phyloP scores from a whole-genome alignment of 2,797 vertebrate species.

The Xenentodon cancila region DNA sequence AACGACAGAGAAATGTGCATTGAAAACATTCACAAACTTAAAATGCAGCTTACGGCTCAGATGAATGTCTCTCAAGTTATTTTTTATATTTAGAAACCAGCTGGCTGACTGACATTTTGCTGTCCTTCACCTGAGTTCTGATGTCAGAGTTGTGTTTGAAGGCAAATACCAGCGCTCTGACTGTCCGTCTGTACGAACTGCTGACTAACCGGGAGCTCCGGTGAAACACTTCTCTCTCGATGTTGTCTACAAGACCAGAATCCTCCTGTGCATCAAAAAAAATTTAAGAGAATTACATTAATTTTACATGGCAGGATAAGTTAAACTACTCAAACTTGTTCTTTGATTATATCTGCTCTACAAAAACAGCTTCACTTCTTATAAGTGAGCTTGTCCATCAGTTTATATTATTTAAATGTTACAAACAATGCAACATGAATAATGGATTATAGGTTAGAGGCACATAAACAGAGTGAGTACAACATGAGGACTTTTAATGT shows the following conservation, averaged over 20 bases:
- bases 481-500: background rate
- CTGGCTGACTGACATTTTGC: slow-evolving; percentile 77
- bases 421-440: too few relatives aligned
- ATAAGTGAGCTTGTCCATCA: too few relatives aligned
- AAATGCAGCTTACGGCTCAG: slow-evolving; percentile 8
- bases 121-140: slow-evolving; percentile 84
- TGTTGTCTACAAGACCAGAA: slow-evolving; percentile 92
- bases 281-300: too few relatives aligned
- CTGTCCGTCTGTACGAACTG: slow-evolving; percentile 86
- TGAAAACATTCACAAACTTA: slow-evolving; percentile 9
- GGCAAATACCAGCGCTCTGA: slow-evolving; percentile 92
- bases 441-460: too few relatives aligned
- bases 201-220: slow-evolving; percentile 90
- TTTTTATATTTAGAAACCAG: slow-evolving; percentile 92
- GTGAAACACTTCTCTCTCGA: slow-evolving; percentile 95
- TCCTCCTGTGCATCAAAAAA: slow-evolving; percentile 82
- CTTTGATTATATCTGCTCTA: too few relatives aligned
- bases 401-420: too few relatives aligned
- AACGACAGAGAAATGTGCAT: background rate
- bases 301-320: too few relatives aligned
- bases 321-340: too few relatives aligned
- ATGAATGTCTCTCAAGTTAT: slow-evolving; percentile 60
- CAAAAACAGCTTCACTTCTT: too few relatives aligned
- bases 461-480: background rate
- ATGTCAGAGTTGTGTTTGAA: slow-evolving; percentile 91